These are phyloP conservation scores for Callimorpha dominula DNA, from an alignment of 2,888 invertebrate species.

Conservation along the genomic window DNA sequence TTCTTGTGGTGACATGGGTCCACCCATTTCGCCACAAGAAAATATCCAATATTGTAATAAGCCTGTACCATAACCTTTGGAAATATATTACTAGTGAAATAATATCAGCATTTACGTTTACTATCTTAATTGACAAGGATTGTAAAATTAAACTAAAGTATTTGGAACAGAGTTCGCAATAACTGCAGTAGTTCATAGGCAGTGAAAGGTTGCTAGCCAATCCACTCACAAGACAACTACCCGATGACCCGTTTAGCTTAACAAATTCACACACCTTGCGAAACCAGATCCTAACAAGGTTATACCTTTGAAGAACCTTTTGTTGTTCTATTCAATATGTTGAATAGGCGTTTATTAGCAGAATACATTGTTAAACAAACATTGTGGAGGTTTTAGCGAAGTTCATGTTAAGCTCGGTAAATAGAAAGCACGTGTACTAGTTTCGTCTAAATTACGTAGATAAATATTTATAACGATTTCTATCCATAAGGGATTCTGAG, in stretches of 20 bases:
- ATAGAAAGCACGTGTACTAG: not conserved
- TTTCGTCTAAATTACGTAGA: not conserved
- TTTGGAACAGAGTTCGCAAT: constrained; percentile 33
- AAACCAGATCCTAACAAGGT: constrained; percentile 10
- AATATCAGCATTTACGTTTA: not conserved
- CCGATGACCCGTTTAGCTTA: constrained; percentile 34
- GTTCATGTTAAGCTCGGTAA: not conserved
- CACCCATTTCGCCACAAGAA: too few relatives aligned
- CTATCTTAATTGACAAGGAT: not conserved
- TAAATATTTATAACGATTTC: not conserved
- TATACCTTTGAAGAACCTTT: constrained; percentile 7
- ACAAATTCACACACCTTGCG: constrained; percentile 10
- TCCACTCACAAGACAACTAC: constrained; percentile 3
- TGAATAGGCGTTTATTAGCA: constrained; percentile 9
- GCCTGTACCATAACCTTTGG: not conserved
- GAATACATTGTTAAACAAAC: constrained; percentile 5
- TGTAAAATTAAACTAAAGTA: not conserved
- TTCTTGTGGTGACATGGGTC: too few relatives aligned
- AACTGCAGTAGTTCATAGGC: constrained; percentile 18
- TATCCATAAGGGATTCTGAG: not conserved
- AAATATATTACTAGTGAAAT: not conserved
- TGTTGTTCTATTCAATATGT: constrained; percentile 8
- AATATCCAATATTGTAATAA: not conserved
- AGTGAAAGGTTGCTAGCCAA: constrained; percentile 45
- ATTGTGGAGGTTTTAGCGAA: not conserved